Percentiles rank a stretch among this genome's conserved stretches.
phyloP scores from a whole-genome alignment of 2,797 vertebrate genomes.

The Pangasius djambal region DNA sequence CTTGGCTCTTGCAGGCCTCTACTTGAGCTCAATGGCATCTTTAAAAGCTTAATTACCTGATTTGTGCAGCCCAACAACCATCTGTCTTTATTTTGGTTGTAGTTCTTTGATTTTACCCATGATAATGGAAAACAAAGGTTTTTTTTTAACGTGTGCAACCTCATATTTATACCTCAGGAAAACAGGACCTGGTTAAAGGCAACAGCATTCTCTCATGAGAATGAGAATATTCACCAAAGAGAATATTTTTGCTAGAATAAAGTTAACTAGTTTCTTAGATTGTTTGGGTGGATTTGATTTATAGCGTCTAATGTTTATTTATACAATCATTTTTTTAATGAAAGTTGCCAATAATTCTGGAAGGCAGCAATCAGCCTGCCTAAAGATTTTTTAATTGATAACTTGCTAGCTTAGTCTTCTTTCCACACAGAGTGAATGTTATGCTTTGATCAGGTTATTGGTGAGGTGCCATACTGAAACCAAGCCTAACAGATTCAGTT shows the following conservation, averaged over 20 bases:
- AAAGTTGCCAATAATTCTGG: neutral
- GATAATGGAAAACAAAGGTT: neutral
- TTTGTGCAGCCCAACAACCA: neutral
- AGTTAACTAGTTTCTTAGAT: neutral
- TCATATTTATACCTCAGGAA: neutral
- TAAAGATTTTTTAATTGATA: conserved; percentile 16
- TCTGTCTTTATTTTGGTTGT: neutral
- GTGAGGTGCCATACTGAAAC: conserved; percentile 24
- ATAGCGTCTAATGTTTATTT: neutral
- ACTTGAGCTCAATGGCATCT: too few relatives aligned
- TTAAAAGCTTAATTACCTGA: neutral
- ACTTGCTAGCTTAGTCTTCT: conserved; percentile 4
- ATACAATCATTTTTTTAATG: conserved; percentile 4
- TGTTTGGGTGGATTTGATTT: neutral
- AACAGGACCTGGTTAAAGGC: neutral
- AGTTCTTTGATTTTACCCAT: neutral
- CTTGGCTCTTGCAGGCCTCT: too few relatives aligned
- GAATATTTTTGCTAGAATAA: neutral
- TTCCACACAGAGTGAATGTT: neutral
- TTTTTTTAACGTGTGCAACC: neutral
- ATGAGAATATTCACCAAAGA: neutral
- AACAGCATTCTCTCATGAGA: neutral
- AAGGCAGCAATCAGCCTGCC: conserved; percentile 12
- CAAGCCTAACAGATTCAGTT: conserved; percentile 2
- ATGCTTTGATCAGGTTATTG: conserved; percentile 31